phyloP scores from a whole-genome alignment of 1,140 invertebrate genomes.

The Stegodyphus mimosarum region DNA sequence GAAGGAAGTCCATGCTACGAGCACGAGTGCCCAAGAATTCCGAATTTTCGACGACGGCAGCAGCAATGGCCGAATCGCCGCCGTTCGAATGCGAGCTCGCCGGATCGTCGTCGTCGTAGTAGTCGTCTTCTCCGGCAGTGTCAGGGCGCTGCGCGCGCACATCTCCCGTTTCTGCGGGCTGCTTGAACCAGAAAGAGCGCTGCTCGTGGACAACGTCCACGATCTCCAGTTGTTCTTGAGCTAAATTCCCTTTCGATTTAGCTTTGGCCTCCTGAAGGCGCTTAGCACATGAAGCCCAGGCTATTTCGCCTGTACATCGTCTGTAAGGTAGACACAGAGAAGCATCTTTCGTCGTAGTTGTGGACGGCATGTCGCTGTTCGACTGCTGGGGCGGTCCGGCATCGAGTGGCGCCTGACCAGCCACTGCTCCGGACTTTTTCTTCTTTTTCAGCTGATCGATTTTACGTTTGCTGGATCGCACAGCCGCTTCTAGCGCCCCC shows the following conservation, averaged over 20 bases:
- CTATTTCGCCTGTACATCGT: constrained; percentile 55
- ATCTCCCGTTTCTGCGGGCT: background rate
- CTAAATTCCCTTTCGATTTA: background rate
- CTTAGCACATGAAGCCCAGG: constrained; percentile 53
- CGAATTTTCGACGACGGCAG: too few relatives aligned
- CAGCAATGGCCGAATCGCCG: constrained; percentile 51
- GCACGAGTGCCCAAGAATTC: constrained; percentile 71
- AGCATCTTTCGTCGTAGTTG: background rate
- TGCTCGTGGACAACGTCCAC: constrained; percentile 67
- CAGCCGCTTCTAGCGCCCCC: constrained; percentile 51
- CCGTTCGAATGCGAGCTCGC: too few relatives aligned
- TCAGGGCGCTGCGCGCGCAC: constrained; percentile 29
- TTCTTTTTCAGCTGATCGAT: constrained; percentile 54
- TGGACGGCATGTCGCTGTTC: constrained; percentile 15
- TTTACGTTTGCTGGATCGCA: constrained; percentile 46
- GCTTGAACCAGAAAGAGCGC: constrained; percentile 3
- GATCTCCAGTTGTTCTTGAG: constrained; percentile 81
- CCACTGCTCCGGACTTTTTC: background rate
- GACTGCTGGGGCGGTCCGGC: background rate
- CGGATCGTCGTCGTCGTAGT: background rate
- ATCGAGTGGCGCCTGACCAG: too few relatives aligned
- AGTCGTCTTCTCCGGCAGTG: too few relatives aligned
- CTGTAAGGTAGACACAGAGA: constrained; percentile 39
- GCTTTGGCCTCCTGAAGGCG: constrained; percentile 30
- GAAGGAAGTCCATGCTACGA: constrained; percentile 93